Percentiles rank a stretch among this genome's conserved stretches.
These are phyloP conservation scores for Dendronephthya gigantea DNA, from an alignment of 64 coral and sea anemone genomes.

Conservation along the genomic window DNA sequence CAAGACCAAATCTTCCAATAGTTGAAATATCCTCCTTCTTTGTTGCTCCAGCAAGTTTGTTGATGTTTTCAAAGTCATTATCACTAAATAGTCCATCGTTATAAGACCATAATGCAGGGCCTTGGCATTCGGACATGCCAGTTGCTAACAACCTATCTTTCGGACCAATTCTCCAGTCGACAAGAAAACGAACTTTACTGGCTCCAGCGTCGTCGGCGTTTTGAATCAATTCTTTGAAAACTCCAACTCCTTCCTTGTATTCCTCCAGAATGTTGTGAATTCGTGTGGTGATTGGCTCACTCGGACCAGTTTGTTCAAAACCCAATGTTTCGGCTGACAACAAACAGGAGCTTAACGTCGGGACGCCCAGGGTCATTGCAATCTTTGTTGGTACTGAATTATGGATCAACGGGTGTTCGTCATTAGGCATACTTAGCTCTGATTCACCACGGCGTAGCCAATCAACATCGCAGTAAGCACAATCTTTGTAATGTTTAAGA, in stretches of 20 bases:
- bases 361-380: constrained; percentile 62
- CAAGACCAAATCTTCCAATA: constrained; percentile 8
- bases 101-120: constrained; percentile 79
- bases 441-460: constrained; percentile 49
- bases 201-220: constrained; percentile 95
- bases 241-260: constrained; percentile 47
- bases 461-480: constrained; percentile 63
- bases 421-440: constrained; percentile 31
- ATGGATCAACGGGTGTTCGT: constrained; percentile 38
- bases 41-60: constrained; percentile 58
- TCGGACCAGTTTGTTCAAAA: constrained; percentile 64
- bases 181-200: constrained; percentile 67
- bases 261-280: constrained; percentile 77
- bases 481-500: constrained; percentile 48
- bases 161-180: constrained; percentile 69
- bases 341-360: constrained; percentile 58
- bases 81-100: constrained; percentile 78
- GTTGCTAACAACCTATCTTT: constrained; percentile 47
- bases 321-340: constrained; percentile 66
- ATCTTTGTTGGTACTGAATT: constrained; percentile 65
- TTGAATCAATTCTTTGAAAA: constrained; percentile 93
- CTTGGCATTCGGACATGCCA: constrained; percentile 77
- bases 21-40: background rate
- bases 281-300: constrained; percentile 67
- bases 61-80: constrained; percentile 93